Evolutionary conservation across 2,113 vertebrate genomes (phyloP), one percentile per base, ranked within the genome.

Genomic region (Holacanthus passer): DNA sequence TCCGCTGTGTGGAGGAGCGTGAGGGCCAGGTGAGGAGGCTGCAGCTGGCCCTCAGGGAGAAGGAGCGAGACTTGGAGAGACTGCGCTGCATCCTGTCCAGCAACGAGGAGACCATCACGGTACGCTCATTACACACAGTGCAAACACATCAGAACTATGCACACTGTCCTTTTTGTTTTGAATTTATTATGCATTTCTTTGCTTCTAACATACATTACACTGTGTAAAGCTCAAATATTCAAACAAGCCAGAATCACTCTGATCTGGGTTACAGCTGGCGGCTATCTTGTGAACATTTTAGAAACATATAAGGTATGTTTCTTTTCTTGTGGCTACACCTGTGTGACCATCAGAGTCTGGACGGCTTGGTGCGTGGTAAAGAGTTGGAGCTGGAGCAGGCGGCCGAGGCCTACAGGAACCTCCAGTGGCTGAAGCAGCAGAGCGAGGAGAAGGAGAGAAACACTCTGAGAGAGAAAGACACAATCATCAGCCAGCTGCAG

Each of bases 101-200:
- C 88, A 99, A 96, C 0, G 96, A 99, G 84, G 96, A 97, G 77
- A 99, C 97, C 55, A 97, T 99, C 82, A 97, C 96, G 1, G 98
- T 99, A 87, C 1, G 47, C 29, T 56, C 3, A 9, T 3, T 0
- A 7, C 55, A 60, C 45, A 17, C 70, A 53, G n/a, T 9, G 7
- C 13, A 22, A 13, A 62, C 2, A 4, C 11, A 9, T 16, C 16
- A 48, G 9, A 64, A 12, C 35, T 24, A 7, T n/a, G n/a, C n/a
- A n/a, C n/a, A n/a, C n/a, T n/a, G n/a, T n/a, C n/a, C n/a, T n/a
- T n/a, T n/a, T n/a, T n/a, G n/a, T n/a, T n/a, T n/a, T n/a, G n/a
- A n/a, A n/a, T n/a, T n/a, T n/a, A n/a, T n/a, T n/a, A n/a, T n/a
- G n/a, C 5, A 43, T 72, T 13, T 39, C 20, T n/a, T 43, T 55